Conservation (phyloP, 2,113 vertebrate species). For the Synodontis membranacea region DNA sequence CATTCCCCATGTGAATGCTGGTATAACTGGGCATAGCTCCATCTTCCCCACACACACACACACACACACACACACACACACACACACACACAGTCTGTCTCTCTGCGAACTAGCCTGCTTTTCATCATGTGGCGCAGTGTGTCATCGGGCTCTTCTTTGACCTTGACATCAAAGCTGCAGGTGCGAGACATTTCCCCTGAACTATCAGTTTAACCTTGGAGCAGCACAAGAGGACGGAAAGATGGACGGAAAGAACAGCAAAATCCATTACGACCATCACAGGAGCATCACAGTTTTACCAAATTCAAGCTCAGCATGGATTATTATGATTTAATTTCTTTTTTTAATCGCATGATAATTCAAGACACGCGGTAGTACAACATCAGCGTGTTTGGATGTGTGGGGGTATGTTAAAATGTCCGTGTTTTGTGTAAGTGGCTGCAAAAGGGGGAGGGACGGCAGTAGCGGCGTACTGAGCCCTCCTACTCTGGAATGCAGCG, state of each 20-base stretch:
- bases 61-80: slow-evolving; percentile 3
- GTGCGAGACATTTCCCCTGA: slow-evolving; percentile 27
- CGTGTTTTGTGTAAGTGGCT: neutral
- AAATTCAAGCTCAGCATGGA: neutral
- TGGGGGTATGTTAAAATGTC: neutral
- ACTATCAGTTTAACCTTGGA: slow-evolving; percentile 23
- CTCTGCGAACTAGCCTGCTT: slow-evolving; percentile 8
- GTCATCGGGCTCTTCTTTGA: neutral
- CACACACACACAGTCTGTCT: slow-evolving; percentile 2
- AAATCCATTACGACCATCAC: neutral
- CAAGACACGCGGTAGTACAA: neutral
- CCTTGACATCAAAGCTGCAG: slow-evolving; percentile 34
- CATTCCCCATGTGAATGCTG: neutral
- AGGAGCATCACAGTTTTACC: neutral
- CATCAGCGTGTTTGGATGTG: slow-evolving; percentile 1
- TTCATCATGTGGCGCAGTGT: neutral
- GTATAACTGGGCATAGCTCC: neutral
- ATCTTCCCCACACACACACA: neutral
- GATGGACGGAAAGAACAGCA: neutral
- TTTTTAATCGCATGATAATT: slow-evolving; percentile 4
- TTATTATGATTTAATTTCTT: too few relatives aligned
- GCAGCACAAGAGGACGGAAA: slow-evolving; percentile 22
- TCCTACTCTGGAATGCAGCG: slow-evolving; percentile 41
- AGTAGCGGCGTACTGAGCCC: slow-evolving; percentile 30
- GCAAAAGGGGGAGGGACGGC: slow-evolving; percentile 13